Evolutionary conservation across 2,113 vertebrate species (phyloP).

Genomic region (Percina caprodes): DNA sequence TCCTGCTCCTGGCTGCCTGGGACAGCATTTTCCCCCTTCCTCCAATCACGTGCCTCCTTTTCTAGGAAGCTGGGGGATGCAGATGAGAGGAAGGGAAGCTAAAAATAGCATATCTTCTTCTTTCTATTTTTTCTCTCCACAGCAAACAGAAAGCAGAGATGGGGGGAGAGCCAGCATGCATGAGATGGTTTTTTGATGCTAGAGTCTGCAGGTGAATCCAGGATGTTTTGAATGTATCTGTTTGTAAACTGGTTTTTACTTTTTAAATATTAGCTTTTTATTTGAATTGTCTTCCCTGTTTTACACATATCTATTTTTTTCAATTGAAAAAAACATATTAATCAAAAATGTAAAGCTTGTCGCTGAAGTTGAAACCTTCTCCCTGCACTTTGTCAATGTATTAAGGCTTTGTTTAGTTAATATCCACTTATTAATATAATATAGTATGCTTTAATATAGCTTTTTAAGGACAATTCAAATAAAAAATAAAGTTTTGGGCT

Average conservation of each 20-base stretch:
- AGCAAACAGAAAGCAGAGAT: constrained; percentile 55
- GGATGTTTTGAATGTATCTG: not conserved
- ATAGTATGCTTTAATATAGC: not conserved
- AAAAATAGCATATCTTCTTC: constrained; percentile 71
- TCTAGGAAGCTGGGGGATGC: constrained; percentile 70
- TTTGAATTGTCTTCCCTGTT: not conserved
- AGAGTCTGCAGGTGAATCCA: constrained; percentile 60
- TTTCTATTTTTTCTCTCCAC: constrained; percentile 26
- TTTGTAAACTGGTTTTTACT: not conserved
- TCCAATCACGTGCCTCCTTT: constrained; percentile 70
- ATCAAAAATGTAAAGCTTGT: not conserved
- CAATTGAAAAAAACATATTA: not conserved
- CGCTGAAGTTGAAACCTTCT: not conserved
- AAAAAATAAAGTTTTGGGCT: not conserved
- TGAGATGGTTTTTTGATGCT: constrained; percentile 25
- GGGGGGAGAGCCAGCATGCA: constrained; percentile 35
- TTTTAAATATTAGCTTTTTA: not conserved
- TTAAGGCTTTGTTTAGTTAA: not conserved
- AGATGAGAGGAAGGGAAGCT: constrained; percentile 72
- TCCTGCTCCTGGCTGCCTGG: constrained; percentile 49
- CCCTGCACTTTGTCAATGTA: not conserved
- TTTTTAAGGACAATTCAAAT: not conserved
- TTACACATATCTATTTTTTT: not conserved
- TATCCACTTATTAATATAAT: not conserved
- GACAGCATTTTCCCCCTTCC: constrained; percentile 53